phyloP scores from a whole-genome alignment of 1,140 invertebrate species.

The Bathynomus jamesi region DNA sequence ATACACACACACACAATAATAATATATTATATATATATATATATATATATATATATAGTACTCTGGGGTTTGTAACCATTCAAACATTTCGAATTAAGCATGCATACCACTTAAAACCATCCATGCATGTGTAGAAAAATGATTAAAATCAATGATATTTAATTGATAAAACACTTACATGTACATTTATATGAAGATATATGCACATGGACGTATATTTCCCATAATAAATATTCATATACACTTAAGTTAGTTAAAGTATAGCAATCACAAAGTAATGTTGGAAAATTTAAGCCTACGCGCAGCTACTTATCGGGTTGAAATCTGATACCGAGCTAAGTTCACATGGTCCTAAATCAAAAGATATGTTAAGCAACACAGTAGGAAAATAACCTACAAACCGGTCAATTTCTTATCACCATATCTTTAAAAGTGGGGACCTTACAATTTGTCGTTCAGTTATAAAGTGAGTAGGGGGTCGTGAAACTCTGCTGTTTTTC shows the following conservation, averaged over 20 bases:
- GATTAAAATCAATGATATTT: no score
- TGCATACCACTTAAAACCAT: no score
- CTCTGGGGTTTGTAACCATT: no score
- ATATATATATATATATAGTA: no score
- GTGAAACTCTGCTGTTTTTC: neutral
- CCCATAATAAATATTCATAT: neutral
- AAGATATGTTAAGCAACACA: neutral
- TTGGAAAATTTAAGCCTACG: no score
- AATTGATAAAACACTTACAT: neutral
- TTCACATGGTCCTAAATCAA: neutral
- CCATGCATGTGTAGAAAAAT: no score
- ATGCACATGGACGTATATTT: neutral
- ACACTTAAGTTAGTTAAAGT: no score
- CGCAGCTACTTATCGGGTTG: neutral
- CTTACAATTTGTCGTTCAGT: slow-evolving; percentile 1
- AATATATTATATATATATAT: no score
- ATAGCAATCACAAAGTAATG: no score
- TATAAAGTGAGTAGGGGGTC: neutral
- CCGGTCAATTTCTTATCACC: neutral
- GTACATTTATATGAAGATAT: neutral
- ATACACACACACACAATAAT: no score
- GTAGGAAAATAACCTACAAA: neutral
- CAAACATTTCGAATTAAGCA: no score
- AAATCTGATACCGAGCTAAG: neutral
- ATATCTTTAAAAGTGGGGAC: neutral